These are phyloP conservation scores for Arctopsyche grandis DNA, from an alignment of 1,140 invertebrate genomes.

Conservation along the genomic window DNA sequence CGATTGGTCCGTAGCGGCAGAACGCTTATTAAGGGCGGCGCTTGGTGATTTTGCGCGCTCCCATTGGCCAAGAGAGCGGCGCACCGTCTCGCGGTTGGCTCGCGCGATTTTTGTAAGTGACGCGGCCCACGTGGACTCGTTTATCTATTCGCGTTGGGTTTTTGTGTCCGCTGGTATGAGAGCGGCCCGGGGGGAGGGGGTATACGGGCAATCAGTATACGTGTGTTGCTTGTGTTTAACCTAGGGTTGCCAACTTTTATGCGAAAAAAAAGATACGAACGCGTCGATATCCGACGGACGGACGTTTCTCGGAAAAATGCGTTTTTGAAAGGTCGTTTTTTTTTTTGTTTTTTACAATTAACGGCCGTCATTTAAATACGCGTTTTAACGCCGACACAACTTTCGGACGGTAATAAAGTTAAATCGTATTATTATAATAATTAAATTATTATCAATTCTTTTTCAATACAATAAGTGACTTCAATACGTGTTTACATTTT, in stretches of 20 bases:
- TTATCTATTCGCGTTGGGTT: conserved; percentile 65
- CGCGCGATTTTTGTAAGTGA: conserved; percentile 66
- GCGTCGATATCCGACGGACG: background rate
- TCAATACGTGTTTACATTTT: too few species aligned
- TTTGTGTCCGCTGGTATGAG: conserved; percentile 54
- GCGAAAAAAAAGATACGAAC: background rate
- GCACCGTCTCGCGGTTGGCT: conserved; percentile 58
- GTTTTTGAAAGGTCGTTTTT: background rate
- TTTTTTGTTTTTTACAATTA: too few species aligned
- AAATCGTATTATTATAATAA: too few species aligned
- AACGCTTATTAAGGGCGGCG: conserved; percentile 68
- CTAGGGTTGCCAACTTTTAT: conserved; percentile 36
- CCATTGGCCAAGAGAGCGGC: conserved; percentile 57
- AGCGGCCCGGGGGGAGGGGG: conserved; percentile 61
- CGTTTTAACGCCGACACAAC: too few species aligned
- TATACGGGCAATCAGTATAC: conserved; percentile 69
- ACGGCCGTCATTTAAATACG: too few species aligned
- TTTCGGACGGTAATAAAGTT: too few species aligned
- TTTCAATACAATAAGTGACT: too few species aligned
- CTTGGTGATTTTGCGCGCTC: conserved; percentile 59
- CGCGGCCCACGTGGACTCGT: conserved; percentile 67
- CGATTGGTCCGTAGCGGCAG: conserved; percentile 54
- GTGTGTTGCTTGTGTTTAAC: conserved; percentile 52
- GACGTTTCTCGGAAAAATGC: background rate
- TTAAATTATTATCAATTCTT: too few species aligned